These are phyloP conservation scores for Momotus momota DNA, from an alignment of 2,797 vertebrate genomes.

Conservation along the genomic window DNA sequence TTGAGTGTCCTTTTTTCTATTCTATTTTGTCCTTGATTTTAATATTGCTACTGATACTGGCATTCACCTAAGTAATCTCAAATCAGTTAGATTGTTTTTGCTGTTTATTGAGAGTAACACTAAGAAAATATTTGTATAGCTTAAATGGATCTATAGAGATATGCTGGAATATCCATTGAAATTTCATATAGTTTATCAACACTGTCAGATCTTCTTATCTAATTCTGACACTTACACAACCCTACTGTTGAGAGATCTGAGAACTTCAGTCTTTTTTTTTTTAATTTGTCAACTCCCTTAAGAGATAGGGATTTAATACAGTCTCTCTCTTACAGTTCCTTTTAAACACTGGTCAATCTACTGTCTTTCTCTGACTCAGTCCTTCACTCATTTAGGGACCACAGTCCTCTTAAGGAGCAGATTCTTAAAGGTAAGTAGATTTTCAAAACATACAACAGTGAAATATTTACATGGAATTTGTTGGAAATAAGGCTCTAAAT, in stretches of 20 bases:
- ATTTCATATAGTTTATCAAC: not conserved
- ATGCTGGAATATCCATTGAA: not conserved
- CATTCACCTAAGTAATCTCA: not conserved
- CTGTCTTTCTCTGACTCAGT: not conserved
- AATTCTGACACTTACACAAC: not conserved
- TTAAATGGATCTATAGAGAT: not conserved
- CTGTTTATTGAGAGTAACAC: not conserved
- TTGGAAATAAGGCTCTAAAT: not conserved
- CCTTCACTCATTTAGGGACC: not conserved
- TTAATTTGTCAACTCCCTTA: not conserved
- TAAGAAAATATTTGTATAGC: not conserved
- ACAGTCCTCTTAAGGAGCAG: not conserved
- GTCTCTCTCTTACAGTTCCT: not conserved
- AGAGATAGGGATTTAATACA: not conserved
- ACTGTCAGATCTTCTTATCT: not conserved
- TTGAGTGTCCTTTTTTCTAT: not conserved
- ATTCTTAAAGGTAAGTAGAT: not conserved
- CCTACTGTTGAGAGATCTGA: not conserved
- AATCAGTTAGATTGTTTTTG: not conserved
- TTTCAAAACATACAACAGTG: not conserved
- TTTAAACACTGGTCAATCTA: not conserved
- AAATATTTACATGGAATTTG: not conserved
- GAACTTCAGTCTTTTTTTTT: not conserved
- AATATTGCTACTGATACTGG: not conserved
- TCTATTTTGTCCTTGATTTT: not conserved